Evolutionary conservation across 2,113 vertebrate species (phyloP), one percentile per base, ranked within the genome.

Genomic region (Pygoscelis adeliae): DNA sequence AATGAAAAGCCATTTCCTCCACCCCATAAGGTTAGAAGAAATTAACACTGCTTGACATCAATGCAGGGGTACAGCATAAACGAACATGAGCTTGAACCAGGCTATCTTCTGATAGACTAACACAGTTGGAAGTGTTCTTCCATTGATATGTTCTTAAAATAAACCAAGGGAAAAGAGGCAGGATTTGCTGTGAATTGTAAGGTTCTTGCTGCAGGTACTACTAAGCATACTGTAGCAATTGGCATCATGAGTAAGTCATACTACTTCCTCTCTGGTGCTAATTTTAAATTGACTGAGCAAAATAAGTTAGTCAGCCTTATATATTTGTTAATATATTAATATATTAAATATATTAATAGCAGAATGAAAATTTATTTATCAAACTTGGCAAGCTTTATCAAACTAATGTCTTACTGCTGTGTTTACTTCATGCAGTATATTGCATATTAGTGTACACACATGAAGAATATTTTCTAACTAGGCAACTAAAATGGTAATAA

Each of bases 101-200:
- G 8, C 36, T 10, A 2, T 85, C 26, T 74, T 72, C 52, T 88
- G 14, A 36, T 46, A 79, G 49, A 73, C 78, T 81, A 59, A 50
- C 62, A 23, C 52, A 66, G 62, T 36, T 70, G 76, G 86, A 80
- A 73, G 15, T 80, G 89, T 87, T 61, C 50, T 66, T 85, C 71
- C 86, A 49, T 76, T 55, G 87, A 30, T 86, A 89, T 73, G 12
- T 59, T 94, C 93, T 85, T 93, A 73, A 91, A 91, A 93, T 62
- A 70, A 83, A 53, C 49, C 5, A 6, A 46, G 16, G 29, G 52
- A 84, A 84, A 81, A 89, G 91, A 50, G 7, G 13, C 52, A 32
- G 74, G 63, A 69, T 90, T 87, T 83, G 62, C 84, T 87, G 70
- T 69, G 73, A 65, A 55, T 58, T 69, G 47, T 59, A 72, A 93